Evolutionary conservation across 2,113 vertebrate genomes (phyloP), one percentile per base, ranked within the genome.

Genomic region (Leucosticte australis): DNA sequence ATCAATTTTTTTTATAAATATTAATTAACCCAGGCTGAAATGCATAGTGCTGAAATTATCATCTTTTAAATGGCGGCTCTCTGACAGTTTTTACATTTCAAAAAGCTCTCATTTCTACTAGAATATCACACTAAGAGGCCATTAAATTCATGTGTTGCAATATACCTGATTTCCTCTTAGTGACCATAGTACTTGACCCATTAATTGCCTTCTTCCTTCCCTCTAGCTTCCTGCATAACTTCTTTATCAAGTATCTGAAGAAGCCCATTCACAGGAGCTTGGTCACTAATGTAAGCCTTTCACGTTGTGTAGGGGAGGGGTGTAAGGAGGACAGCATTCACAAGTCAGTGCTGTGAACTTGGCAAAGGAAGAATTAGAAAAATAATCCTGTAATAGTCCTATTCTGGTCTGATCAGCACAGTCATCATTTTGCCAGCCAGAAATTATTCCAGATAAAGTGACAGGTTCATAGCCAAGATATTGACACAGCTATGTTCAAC

Each of bases 171-270:
- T 78, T 83, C 64, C 22, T 64, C 22, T 77, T 75, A 78, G 57
- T 50, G 47, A 64, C 30, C 7, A 1, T 33, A 70, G 35, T 62
- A 50, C 33, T 94, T 86, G 77, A 94, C 49, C 31, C 69, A 59
- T 64, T 3, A 84, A 95, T 68, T 87, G 44, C 39, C 50, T 85
- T 60, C 52, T 62, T 75, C 23, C 37, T 87, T 74, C 92, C 76
- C 37, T 71, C 60, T 88, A 98, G 98, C 84, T 96, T 97, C 82
- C 88, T 98, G 41, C 96, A 90, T 84, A 97, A 97, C 89, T 95
- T 97, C 70, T 97, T 98, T 75, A 93, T 95, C 92, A 97, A 97
- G 65, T 97, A 96, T 71, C 83, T 98, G 96, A 97, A 97, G 93
- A 98, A 97, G 71, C 97, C 97, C 60, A 97, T 97, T 90, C 86